These are phyloP conservation scores for Labeo calbasu DNA, from an alignment of 2,797 vertebrate species.

Conservation along the genomic window DNA sequence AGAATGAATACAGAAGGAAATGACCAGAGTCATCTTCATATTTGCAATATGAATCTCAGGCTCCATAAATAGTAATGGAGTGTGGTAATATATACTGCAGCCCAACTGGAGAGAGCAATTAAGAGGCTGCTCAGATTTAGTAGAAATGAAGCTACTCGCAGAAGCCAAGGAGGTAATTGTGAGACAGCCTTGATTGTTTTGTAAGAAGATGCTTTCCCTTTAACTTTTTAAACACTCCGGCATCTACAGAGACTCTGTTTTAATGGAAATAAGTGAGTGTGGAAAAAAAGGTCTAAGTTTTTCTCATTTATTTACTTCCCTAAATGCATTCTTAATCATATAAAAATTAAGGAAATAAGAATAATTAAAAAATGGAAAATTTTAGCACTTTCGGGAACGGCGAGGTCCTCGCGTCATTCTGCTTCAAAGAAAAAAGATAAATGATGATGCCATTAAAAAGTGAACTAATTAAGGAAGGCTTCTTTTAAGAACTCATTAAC, in stretches of 20 bases:
- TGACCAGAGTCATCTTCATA: constrained; percentile 49
- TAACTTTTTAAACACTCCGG: constrained; percentile 61
- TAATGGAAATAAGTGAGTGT: constrained; percentile 64
- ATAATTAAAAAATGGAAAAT: constrained; percentile 85
- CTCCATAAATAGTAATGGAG: constrained; percentile 56
- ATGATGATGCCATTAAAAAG: constrained; percentile 99
- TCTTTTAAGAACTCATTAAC: constrained; percentile 99
- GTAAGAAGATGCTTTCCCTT: constrained; percentile 58
- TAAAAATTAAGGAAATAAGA: constrained; percentile 89
- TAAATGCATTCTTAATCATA: constrained; percentile 84
- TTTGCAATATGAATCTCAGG: constrained; percentile 52
- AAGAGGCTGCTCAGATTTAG: constrained; percentile 54
- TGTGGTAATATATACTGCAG: constrained; percentile 55
- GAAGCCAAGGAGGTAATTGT: constrained; percentile 57
- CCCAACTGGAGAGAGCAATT: constrained; percentile 53
- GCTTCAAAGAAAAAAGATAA: constrained; percentile 98
- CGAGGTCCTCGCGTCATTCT: constrained; percentile 94
- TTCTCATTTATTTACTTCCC: constrained; percentile 72
- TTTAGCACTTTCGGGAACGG: constrained; percentile 90
- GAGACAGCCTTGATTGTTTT: constrained; percentile 61
- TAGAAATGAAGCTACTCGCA: constrained; percentile 54
- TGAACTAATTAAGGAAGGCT: constrained; percentile 99
- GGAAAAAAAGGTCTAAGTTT: constrained; percentile 74
- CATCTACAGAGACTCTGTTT: constrained; percentile 60
- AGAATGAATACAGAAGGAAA: constrained; percentile 24